A percentile compares a stretch with the other conserved stretches of the same genome.
Evolutionary conservation across 2,888 invertebrate species (phyloP).

Genomic region (Hetaerina titia): DNA sequence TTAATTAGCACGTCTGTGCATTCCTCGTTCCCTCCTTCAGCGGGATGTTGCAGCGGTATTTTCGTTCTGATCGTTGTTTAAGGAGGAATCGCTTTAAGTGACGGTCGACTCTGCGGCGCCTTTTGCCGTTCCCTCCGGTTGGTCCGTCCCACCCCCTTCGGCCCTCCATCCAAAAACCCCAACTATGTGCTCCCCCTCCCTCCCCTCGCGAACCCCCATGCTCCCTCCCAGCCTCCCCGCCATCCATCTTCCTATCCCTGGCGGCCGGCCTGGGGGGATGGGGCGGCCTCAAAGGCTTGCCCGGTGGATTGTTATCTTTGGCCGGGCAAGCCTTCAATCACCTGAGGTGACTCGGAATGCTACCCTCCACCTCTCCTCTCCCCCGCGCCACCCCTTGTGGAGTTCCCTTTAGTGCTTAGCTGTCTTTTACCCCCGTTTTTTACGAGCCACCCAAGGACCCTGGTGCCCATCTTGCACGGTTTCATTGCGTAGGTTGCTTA

Average conservation of each 20-base stretch:
- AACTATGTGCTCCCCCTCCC: not conserved
- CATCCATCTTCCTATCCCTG: slow-evolving; percentile 50
- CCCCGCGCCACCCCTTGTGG: not conserved
- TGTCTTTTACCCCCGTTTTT: not conserved
- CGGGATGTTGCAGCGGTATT: not conserved
- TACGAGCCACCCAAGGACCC: not conserved
- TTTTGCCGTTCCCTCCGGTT: not conserved
- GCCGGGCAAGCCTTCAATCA: slow-evolving; percentile 64
- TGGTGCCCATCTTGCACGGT: not conserved
- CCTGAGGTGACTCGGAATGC: slow-evolving; percentile 62
- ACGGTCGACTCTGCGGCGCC: not conserved
- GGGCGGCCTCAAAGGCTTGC: slow-evolving; percentile 54
- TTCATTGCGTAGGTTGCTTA: not conserved
- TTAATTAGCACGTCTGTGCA: not conserved
- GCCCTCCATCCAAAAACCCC: not conserved
- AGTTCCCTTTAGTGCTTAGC: not conserved
- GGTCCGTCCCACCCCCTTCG: not conserved
- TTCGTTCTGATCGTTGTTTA: not conserved
- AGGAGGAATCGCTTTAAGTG: not conserved
- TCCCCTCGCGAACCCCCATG: slow-evolving; percentile 18
- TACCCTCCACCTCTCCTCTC: not conserved
- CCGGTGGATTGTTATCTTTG: slow-evolving; percentile 61
- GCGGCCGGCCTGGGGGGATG: slow-evolving; percentile 15
- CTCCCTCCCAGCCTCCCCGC: not conserved
- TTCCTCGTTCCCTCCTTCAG: not conserved